These are phyloP conservation scores for Odontesthes bonariensis DNA, from an alignment of 2,113 vertebrate species.

Conservation along the genomic window DNA sequence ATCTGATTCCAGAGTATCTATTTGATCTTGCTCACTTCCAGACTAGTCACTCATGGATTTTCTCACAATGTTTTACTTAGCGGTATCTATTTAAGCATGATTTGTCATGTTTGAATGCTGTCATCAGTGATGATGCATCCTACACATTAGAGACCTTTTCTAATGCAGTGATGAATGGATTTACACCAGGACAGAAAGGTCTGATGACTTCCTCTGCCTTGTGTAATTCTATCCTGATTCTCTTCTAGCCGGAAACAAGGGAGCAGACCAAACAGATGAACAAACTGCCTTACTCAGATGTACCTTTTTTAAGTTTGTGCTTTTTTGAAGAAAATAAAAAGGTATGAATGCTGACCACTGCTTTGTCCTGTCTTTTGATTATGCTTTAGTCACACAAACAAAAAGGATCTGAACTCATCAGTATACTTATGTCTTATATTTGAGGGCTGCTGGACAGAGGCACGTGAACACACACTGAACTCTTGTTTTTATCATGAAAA, in stretches of 20 bases:
- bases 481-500: no score
- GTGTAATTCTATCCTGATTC: conserved; percentile 46
- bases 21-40: conserved; percentile 23
- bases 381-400: background rate
- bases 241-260: conserved; percentile 46
- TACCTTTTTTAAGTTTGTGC: conserved; percentile 81
- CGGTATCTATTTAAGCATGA: conserved; percentile 42
- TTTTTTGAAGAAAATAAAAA: conserved; percentile 79
- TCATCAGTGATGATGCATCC: conserved; percentile 47
- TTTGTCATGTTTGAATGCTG: conserved; percentile 51
- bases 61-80: conserved; percentile 14
- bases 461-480: no score
- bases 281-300: conserved; percentile 81
- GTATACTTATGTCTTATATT: background rate
- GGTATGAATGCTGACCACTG: conserved; percentile 55
- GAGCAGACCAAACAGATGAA: conserved; percentile 71
- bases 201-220: conserved; percentile 21
- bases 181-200: conserved; percentile 1
- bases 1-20: background rate
- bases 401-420: accelerated
- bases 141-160: conserved; percentile 45
- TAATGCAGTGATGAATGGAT: conserved; percentile 61
- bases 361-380: background rate
- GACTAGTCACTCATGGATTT: background rate
- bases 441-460: no score